Evolutionary conservation across 2,797 vertebrate species (phyloP).

Genomic region (Sebastiscus tertius): DNA sequence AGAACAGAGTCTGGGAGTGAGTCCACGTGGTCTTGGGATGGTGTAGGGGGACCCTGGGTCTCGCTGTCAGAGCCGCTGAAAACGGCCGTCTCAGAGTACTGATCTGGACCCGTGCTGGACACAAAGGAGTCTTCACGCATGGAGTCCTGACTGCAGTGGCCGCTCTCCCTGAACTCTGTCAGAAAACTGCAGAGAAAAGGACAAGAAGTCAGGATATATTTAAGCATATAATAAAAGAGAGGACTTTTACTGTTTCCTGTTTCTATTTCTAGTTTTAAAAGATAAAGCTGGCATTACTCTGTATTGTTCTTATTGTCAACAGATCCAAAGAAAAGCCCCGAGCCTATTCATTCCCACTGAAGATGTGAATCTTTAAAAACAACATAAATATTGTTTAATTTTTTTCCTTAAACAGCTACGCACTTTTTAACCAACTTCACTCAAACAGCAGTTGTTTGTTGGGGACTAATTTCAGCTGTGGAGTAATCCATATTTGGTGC

Average conservation of each 20-base stretch:
- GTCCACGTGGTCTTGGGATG: slow-evolving; percentile 24
- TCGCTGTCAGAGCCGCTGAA: slow-evolving; percentile 74
- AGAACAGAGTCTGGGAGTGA: background rate
- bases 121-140: slow-evolving; percentile 78
- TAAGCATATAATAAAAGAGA: background rate
- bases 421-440: background rate
- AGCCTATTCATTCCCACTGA: background rate
- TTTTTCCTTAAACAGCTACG: background rate
- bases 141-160: slow-evolving; percentile 80
- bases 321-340: background rate
- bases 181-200: slow-evolving; percentile 41
- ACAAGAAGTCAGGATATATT: background rate
- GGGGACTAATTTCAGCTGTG: background rate
- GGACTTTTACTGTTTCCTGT: background rate
- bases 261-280: background rate
- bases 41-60: slow-evolving; percentile 9
- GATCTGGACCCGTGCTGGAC: slow-evolving; percentile 69
- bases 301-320: background rate
- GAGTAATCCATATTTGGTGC: background rate
- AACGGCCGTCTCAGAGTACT: slow-evolving; percentile 60
- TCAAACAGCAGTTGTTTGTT: background rate
- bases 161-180: slow-evolving; percentile 61
- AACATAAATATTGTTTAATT: background rate
- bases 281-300: background rate
- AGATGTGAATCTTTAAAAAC: background rate